These are phyloP conservation scores for Echinometra lucunter DNA, from an alignment of 53 echinoderm and acorn worm genomes.

Conservation along the genomic window DNA sequence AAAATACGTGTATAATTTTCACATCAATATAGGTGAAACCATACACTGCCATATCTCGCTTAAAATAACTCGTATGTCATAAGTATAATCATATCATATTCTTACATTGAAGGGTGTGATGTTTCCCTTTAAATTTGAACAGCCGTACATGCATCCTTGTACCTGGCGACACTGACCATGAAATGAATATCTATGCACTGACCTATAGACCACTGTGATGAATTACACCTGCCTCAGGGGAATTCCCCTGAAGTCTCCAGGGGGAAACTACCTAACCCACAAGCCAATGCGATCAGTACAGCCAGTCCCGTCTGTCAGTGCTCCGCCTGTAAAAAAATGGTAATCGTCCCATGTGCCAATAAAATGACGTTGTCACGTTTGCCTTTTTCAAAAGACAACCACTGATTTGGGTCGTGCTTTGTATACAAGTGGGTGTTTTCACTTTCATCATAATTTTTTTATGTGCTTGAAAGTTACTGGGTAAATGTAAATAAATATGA, in stretches of 20 bases:
- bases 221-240: slow-evolving; percentile 22
- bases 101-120: background rate
- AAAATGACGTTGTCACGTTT: background rate
- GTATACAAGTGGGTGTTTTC: background rate
- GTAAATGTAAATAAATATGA: too few species aligned
- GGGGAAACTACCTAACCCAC: slow-evolving; percentile 57
- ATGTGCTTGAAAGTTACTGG: background rate
- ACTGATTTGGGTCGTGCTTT: background rate
- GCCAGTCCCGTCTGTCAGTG: background rate
- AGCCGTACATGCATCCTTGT: background rate
- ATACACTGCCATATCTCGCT: too few species aligned
- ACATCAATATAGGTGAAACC: too few species aligned
- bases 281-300: slow-evolving; percentile 28
- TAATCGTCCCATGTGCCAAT: background rate
- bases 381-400: background rate
- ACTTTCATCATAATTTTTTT: background rate
- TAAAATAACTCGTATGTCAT: too few species aligned
- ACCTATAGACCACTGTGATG: background rate
- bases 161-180: slow-evolving; percentile 46
- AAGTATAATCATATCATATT: background rate
- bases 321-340: background rate
- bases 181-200: too few species aligned
- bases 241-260: slow-evolving; percentile 22
- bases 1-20: too few species aligned
- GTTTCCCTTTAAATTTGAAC: background rate